Percentiles rank a stretch among this genome's conserved stretches.
phyloP scores from a whole-genome alignment of 2,113 vertebrate genomes.

The Notechis scutatus region DNA sequence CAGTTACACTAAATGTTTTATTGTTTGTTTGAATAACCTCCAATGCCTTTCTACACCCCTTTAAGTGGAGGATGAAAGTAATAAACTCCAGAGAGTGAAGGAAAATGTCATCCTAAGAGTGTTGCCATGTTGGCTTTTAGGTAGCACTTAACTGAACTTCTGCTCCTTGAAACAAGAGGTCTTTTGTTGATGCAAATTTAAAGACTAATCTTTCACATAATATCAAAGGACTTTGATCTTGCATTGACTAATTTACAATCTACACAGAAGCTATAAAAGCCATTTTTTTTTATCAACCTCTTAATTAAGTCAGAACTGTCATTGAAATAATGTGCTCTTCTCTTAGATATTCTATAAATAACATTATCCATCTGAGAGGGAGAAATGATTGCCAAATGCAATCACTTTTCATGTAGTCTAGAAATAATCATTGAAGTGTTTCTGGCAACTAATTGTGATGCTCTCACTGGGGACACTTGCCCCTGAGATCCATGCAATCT shows the following conservation, averaged over 20 bases:
- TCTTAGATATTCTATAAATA: slow-evolving; percentile 50
- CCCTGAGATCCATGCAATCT: not conserved
- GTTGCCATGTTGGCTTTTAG: slow-evolving; percentile 69
- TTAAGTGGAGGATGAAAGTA: slow-evolving; percentile 32
- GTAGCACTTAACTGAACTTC: slow-evolving; percentile 60
- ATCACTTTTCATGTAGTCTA: slow-evolving; percentile 41
- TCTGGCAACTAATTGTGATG: slow-evolving; percentile 34
- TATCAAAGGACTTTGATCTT: slow-evolving; percentile 71
- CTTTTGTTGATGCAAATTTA: slow-evolving; percentile 75
- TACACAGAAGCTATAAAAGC: slow-evolving; percentile 66
- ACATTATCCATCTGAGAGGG: slow-evolving; percentile 8
- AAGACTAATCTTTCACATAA: slow-evolving; percentile 76
- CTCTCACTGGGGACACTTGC: not conserved
- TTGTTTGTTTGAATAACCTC: slow-evolving; percentile 51
- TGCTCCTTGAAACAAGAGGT: slow-evolving; percentile 66
- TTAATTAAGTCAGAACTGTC: slow-evolving; percentile 71
- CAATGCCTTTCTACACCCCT: slow-evolving; percentile 51
- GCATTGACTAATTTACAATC: slow-evolving; percentile 75
- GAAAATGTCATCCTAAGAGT: slow-evolving; percentile 58
- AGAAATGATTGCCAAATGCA: slow-evolving; percentile 37
- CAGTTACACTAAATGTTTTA: not conserved
- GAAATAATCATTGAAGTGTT: slow-evolving; percentile 35
- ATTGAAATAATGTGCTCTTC: slow-evolving; percentile 47
- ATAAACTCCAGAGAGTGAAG: slow-evolving; percentile 63
- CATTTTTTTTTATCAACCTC: slow-evolving; percentile 76